Percentiles rank a stretch among this genome's conserved stretches.
These are phyloP conservation scores for Balaeniceps rex DNA, from an alignment of 2,113 vertebrate genomes.

Conservation along the genomic window DNA sequence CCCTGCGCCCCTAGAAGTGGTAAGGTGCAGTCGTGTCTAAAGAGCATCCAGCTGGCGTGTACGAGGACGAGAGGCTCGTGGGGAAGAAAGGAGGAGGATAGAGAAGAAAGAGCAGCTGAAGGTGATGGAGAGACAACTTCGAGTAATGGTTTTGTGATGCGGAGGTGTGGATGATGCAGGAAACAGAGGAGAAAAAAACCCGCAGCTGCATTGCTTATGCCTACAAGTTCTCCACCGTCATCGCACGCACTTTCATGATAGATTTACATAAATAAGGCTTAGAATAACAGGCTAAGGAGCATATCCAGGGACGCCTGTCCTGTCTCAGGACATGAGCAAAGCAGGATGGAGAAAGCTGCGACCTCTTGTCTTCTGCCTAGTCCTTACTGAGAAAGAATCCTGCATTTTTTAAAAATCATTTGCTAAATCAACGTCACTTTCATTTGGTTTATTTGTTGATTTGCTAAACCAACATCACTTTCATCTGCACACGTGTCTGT, in stretches of 20 bases:
- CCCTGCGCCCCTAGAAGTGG: accelerated
- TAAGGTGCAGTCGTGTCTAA: accelerated
- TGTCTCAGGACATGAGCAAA: not conserved
- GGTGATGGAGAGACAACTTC: not conserved
- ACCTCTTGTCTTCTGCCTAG: not conserved
- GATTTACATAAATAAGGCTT: not conserved
- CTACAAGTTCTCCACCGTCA: accelerated
- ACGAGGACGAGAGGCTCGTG: accelerated
- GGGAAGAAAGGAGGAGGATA: not conserved
- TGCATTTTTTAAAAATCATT: not conserved
- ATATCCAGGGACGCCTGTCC: not conserved
- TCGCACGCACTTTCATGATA: accelerated
- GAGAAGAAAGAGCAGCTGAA: not conserved
- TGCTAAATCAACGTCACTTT: not conserved
- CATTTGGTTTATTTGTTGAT: no score
- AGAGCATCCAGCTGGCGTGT: not conserved
- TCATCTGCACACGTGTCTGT: accelerated
- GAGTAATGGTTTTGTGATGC: not conserved
- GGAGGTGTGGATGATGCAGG: not conserved
- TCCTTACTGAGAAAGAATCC: not conserved
- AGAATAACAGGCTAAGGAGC: not conserved
- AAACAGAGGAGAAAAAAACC: not conserved
- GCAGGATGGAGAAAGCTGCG: not conserved
- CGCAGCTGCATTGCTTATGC: not conserved
- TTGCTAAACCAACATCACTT: not conserved